Base-by-base conservation (phyloP, 23 tunicate species). In the Styela clava region DNA sequence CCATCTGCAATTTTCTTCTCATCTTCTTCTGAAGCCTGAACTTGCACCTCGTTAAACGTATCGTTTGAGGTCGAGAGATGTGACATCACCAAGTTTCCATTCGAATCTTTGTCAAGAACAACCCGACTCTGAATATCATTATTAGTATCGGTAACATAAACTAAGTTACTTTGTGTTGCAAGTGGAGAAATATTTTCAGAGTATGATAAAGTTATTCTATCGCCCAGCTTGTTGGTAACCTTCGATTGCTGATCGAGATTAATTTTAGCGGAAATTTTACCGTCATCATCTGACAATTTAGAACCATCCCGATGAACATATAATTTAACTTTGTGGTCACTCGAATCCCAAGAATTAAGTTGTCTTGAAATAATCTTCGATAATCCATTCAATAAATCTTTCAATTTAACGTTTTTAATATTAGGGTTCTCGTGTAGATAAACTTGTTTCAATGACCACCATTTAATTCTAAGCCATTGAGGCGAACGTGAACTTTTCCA, bases 401-500 rank as follows among this genome's bases (percentile, higher is more conserved):
- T 24, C 22, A 74, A 74, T 32, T n/a, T 37, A 23, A 74, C 22
- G 80, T 51, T 51, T 3, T 19, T 12, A 36, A 51, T 51, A 36
- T 51, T 35, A 3, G 80, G 31, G 3, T 24, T 32, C 35, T 74
- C 80, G 32, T 86, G 84, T 16, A 56, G 52, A 28, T 85, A 64
- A 16, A 78, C 63, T 61, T 88, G 87, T 51, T 88, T 93, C 62
- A 93, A 37, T 16, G 62, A 27, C 37, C 81, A 79, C 98, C 98
- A 93, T 74, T 93, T 93, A 3, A 33, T 32, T 25, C 86, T 78
- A 30, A 93, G 69, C 98, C 98, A 93, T 79, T 91, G 85, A 7
- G 98, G 98, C 18, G 98, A 93, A 9, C 98, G 71, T 25, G 88
- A 86, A 36, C 98, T 88, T 27, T 78, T 73, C 98, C 98, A 93